Evolutionary conservation across 1,140 invertebrate species (phyloP).

Genomic region (Drosophila miranda): DNA sequence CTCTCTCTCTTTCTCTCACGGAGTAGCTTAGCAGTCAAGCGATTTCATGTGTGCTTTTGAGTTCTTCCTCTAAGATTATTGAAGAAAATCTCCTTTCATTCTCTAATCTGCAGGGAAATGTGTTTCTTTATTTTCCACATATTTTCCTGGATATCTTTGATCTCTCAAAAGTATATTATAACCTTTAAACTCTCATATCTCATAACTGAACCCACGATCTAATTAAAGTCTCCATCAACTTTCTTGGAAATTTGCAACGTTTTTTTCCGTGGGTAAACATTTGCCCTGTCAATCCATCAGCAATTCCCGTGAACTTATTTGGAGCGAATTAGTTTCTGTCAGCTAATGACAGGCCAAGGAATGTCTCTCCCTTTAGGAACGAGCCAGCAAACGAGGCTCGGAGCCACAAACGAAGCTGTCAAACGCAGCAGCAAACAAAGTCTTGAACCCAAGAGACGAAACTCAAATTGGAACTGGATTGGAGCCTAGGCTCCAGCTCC

Average conservation of each 20-base stretch:
- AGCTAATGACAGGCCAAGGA: slow-evolving; percentile 41
- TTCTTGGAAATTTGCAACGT: slow-evolving; percentile 9
- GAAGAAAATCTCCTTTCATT: no score
- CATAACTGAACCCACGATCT: not conserved
- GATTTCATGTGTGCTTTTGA: no score
- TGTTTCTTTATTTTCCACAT: no score
- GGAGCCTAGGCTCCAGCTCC: slow-evolving; percentile 11
- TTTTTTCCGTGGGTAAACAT: slow-evolving; percentile 10
- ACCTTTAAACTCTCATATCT: not conserved
- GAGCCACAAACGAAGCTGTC: slow-evolving; percentile 16
- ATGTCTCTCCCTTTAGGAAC: slow-evolving; percentile 4
- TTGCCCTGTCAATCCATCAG: slow-evolving; percentile 40
- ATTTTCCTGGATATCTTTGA: no score
- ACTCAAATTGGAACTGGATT: not conserved
- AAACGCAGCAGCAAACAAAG: slow-evolving; percentile 12
- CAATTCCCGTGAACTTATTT: slow-evolving; percentile 51
- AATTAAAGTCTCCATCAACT: slow-evolving; percentile 7
- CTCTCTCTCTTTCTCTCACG: no score
- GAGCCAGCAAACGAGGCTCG: not conserved
- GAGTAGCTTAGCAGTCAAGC: no score
- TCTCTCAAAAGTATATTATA: no score
- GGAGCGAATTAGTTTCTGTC: slow-evolving; percentile 49
- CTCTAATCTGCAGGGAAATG: not conserved
- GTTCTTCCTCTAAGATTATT: no score
- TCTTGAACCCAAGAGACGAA: slow-evolving; percentile 27